phyloP scores from a whole-genome alignment of 1,140 invertebrate species.

The Lepidostoma basale region DNA sequence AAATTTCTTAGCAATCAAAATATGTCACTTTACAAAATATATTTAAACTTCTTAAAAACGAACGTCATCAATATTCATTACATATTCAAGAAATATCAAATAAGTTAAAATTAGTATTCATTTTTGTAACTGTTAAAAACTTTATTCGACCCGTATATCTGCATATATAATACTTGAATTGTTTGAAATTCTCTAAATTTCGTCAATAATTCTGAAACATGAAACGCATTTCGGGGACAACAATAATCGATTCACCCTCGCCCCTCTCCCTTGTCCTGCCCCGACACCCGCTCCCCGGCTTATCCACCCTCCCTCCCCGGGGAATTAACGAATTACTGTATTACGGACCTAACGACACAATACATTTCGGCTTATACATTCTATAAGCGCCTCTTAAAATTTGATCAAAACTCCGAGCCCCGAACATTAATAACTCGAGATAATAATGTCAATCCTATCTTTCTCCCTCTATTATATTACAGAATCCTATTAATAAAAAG shows the following conservation, averaged over 20 bases:
- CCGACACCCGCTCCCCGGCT: no score
- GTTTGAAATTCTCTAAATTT: no score
- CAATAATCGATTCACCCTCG: slow-evolving; percentile 16
- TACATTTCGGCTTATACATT: slow-evolving; percentile 35
- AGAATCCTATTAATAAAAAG: slow-evolving; percentile 29
- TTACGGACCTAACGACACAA: slow-evolving; percentile 38
- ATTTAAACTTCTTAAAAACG: no score
- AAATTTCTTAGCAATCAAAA: no score
- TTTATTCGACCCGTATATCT: no score
- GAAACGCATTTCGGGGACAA: neutral
- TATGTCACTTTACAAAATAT: no score
- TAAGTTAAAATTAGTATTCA: no score
- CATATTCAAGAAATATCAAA: no score
- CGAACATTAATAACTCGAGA: slow-evolving; percentile 26
- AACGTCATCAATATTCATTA: no score
- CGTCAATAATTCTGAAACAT: neutral
- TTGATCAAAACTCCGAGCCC: slow-evolving; percentile 25
- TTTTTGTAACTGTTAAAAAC: no score
- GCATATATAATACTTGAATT: no score
- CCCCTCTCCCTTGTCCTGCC: neutral
- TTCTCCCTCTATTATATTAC: slow-evolving; percentile 7
- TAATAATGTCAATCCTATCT: slow-evolving; percentile 19
- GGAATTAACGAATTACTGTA: slow-evolving; percentile 39
- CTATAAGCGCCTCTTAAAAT: slow-evolving; percentile 39
- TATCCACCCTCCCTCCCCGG: slow-evolving; percentile 14